A percentile compares a stretch with the other conserved stretches of the same genome.
phyloP scores from a whole-genome alignment of 2,113 vertebrate genomes.

The Neogale vison region DNA sequence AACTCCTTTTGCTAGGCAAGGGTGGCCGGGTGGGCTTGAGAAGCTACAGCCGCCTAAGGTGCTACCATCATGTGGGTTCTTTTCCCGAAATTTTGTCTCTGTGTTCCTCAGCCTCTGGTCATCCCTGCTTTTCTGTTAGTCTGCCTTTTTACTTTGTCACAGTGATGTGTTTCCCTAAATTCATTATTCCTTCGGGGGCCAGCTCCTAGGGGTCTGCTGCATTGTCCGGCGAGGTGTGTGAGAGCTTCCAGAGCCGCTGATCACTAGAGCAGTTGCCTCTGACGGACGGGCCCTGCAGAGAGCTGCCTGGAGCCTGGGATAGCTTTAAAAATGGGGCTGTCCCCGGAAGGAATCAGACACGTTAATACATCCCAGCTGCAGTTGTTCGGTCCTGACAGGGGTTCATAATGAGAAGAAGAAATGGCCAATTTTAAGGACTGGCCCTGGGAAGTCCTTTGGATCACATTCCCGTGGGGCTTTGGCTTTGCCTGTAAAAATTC shows the following conservation, averaged over 20 bases:
- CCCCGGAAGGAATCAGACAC: slow-evolving; percentile 44
- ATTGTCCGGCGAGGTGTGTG: slow-evolving; percentile 55
- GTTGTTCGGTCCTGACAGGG: slow-evolving; percentile 59
- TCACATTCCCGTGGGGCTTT: slow-evolving; percentile 43
- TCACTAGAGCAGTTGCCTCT: neutral
- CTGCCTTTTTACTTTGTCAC: slow-evolving; percentile 30
- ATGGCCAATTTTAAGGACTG: slow-evolving; percentile 60
- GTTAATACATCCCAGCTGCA: slow-evolving; percentile 71
- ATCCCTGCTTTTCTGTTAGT: slow-evolving; percentile 35
- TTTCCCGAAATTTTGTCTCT: neutral
- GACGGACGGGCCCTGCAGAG: slow-evolving; percentile 60
- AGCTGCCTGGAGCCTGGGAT: slow-evolving; percentile 59
- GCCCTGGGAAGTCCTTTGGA: slow-evolving; percentile 47
- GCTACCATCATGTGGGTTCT: no score
- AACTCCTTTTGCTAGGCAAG: neutral
- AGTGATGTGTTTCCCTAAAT: slow-evolving; percentile 37
- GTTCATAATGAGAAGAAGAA: slow-evolving; percentile 58
- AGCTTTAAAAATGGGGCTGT: slow-evolving; percentile 61
- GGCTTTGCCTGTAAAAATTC: slow-evolving; percentile 29
- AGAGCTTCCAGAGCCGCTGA: slow-evolving; percentile 53
- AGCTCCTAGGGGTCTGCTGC: slow-evolving; percentile 38
- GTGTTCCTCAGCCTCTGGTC: neutral
- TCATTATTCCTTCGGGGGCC: neutral
- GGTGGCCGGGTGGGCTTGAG: fast-evolving
- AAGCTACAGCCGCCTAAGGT: neutral